phyloP scores from a whole-genome alignment of 2,797 vertebrate genomes.

The Pterois miles region DNA sequence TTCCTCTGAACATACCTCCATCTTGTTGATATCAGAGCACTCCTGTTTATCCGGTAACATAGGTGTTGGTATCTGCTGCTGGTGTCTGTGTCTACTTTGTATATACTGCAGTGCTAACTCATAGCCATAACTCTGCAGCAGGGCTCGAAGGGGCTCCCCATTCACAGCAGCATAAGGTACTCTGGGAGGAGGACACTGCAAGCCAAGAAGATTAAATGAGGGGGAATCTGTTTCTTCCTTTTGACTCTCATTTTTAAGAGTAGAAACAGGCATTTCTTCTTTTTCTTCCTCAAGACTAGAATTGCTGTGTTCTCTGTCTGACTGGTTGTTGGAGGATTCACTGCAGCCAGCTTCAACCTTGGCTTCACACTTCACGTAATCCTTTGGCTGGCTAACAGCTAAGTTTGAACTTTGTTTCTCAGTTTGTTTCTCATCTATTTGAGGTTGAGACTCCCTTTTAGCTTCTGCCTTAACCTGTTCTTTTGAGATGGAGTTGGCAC shows the following conservation, averaged over 20 bases:
- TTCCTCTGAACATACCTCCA: conserved; percentile 41
- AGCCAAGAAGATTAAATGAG: conserved; percentile 72
- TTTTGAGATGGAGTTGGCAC: conserved; percentile 53
- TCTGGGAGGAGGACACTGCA: conserved; percentile 90
- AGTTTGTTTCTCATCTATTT: conserved; percentile 78
- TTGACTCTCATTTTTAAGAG: conserved; percentile 59
- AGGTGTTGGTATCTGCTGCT: conserved; percentile 85
- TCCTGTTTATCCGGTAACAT: conserved; percentile 54
- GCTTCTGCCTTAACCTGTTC: conserved; percentile 86
- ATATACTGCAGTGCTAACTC: conserved; percentile 98
- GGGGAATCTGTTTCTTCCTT: conserved; percentile 55
- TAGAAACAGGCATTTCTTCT: conserved; percentile 45
- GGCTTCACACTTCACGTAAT: conserved; percentile 43
- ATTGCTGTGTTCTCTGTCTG: conserved; percentile 82
- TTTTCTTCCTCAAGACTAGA: conserved; percentile 74
- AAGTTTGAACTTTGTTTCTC: conserved; percentile 68
- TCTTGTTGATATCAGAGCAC: conserved; percentile 47
- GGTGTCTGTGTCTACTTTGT: conserved; percentile 94
- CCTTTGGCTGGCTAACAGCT: conserved; percentile 38
- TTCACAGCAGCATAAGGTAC: conserved; percentile 91
- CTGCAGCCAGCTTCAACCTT: conserved; percentile 42
- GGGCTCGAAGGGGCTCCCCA: conserved; percentile 91
- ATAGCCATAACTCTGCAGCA: conserved; percentile 97
- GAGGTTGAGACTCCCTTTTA: conserved; percentile 76
- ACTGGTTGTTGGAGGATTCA: conserved; percentile 68